Evolutionary conservation across 1,140 invertebrate species (phyloP).

Genomic region (Drosophila ironensis): DNA sequence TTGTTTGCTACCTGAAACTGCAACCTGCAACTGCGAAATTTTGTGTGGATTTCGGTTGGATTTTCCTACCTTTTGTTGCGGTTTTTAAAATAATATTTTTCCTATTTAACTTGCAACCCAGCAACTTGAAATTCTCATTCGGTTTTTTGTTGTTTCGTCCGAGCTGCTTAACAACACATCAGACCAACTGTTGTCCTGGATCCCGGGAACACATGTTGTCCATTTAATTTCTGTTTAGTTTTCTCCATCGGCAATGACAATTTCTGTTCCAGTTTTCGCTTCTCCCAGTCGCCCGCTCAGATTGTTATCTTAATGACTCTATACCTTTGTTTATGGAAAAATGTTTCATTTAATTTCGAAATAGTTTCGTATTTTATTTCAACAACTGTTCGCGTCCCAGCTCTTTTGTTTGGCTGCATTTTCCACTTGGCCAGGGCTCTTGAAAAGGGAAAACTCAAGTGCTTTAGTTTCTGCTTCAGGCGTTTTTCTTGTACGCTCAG

Average conservation of each 20-base stretch:
- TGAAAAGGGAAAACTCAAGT: constrained; percentile 61
- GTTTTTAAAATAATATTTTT: constrained; percentile 46
- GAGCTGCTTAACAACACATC: not conserved
- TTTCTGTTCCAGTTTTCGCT: constrained; percentile 70
- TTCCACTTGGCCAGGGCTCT: constrained; percentile 60
- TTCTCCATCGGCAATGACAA: constrained; percentile 53
- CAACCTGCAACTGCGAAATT: constrained; percentile 18
- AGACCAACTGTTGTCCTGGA: constrained; percentile 38
- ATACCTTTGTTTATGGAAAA: constrained; percentile 56
- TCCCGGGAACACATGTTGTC: constrained; percentile 67
- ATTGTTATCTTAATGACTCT: constrained; percentile 79
- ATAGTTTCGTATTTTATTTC: constrained; percentile 62
- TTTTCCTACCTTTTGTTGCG: constrained; percentile 28
- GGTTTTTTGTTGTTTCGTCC: not conserved
- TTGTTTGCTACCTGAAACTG: too few species aligned
- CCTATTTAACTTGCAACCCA: constrained; percentile 22
- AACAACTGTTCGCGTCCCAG: constrained; percentile 55
- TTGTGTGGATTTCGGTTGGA: constrained; percentile 36
- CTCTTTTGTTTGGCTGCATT: constrained; percentile 54
- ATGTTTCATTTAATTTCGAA: constrained; percentile 69
- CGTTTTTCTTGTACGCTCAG: constrained; percentile 32
- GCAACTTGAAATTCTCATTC: not conserved
- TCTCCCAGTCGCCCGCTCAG: constrained; percentile 59
- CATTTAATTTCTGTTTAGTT: constrained; percentile 60
- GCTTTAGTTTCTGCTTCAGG: constrained; percentile 1